These are phyloP conservation scores for Pardosa pseudoannulata DNA, from an alignment of 2,888 invertebrate species.

Conservation along the genomic window DNA sequence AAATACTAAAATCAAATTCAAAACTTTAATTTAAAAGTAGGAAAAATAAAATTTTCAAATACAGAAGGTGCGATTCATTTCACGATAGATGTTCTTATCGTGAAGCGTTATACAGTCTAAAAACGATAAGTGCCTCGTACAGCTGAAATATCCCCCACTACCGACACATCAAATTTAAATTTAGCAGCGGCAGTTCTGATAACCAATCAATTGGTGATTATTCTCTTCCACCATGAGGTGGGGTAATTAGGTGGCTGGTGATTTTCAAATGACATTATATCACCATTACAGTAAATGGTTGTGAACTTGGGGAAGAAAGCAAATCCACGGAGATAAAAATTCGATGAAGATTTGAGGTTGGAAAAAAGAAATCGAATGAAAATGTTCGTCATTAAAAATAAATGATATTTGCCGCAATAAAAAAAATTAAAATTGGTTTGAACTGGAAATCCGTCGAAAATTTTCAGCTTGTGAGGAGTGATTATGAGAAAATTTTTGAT, in stretches of 20 bases:
- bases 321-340: slow-evolving; percentile 3
- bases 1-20: not conserved
- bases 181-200: slow-evolving; percentile 12
- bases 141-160: not conserved
- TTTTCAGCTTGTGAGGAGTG: slow-evolving; percentile 2
- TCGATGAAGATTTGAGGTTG: not conserved
- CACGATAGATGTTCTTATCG: not conserved
- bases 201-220: slow-evolving; percentile 40
- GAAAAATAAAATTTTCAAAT: not conserved
- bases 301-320: slow-evolving; percentile 20
- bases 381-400: slow-evolving; percentile 35
- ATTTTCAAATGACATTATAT: slow-evolving; percentile 37
- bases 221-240: slow-evolving; percentile 21
- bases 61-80: not conserved
- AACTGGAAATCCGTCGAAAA: slow-evolving; percentile 22
- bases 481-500: not conserved
- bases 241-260: slow-evolving; percentile 31
- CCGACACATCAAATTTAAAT: slow-evolving; percentile 6
- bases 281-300: slow-evolving; percentile 38
- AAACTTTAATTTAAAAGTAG: not conserved
- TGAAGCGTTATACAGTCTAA: not conserved
- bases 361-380: slow-evolving; percentile 18
- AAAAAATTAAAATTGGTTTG: slow-evolving; percentile 14
- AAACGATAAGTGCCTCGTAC: not conserved
- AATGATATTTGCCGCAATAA: slow-evolving; percentile 27